Evolutionary conservation across 2,888 invertebrate species (phyloP).

Genomic region (Cantharis nigra): DNA sequence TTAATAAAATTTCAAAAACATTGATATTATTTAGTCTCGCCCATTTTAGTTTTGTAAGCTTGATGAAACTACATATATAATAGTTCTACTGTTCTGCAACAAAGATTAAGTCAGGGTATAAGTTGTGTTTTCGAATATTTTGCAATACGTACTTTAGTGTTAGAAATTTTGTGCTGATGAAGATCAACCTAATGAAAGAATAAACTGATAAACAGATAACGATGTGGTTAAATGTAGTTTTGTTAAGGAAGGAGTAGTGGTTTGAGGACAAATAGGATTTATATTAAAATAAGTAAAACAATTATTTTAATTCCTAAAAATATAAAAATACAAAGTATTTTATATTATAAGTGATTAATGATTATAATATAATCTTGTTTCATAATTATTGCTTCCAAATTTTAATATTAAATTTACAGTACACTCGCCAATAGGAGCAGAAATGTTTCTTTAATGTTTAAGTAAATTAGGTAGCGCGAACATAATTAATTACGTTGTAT

Average conservation of each 20-base stretch:
- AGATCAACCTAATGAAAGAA: neutral
- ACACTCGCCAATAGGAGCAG: neutral
- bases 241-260: neutral
- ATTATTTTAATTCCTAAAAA: neutral
- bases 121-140: no score
- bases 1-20: no score
- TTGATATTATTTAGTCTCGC: neutral
- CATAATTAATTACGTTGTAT: neutral
- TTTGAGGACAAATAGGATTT: neutral
- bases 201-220: neutral
- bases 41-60: neutral
- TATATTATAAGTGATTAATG: no score
- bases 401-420: neutral
- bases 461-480: neutral
- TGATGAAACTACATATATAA: no score
- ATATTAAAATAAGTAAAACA: neutral
- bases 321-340: neutral
- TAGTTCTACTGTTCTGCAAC: no score
- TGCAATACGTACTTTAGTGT: no score
- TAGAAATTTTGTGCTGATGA: neutral
- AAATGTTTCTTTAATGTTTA: neutral
- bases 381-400: neutral
- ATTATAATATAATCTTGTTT: neutral
- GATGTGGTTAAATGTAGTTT: neutral
- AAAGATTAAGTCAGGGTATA: no score